phyloP scores from a whole-genome alignment of 2,888 invertebrate genomes.

The Agriopis aurantiaria region DNA sequence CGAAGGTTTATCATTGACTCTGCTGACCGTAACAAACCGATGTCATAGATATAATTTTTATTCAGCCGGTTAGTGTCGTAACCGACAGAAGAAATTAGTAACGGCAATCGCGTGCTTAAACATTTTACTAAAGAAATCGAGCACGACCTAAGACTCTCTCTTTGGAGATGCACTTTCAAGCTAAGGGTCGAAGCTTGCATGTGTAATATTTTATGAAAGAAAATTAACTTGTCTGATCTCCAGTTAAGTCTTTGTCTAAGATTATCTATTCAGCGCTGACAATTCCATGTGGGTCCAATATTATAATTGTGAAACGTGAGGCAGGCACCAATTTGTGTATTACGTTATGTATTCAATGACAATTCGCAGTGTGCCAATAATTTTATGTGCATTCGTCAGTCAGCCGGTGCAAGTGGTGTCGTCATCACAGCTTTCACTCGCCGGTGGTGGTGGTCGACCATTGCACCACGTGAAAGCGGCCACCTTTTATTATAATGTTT shows the following conservation, averaged over 20 bases:
- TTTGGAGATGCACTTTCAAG: conserved; percentile 13
- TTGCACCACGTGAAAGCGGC: conserved; percentile 75
- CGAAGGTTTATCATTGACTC: conserved; percentile 36
- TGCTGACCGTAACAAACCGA: conserved; percentile 39
- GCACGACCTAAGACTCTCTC: conserved; percentile 22
- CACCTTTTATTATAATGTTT: conserved; percentile 57
- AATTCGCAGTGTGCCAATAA: conserved; percentile 44
- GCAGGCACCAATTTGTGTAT: conserved; percentile 32
- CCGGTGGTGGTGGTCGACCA: conserved; percentile 50
- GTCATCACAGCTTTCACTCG: conserved; percentile 76
- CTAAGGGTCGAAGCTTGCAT: not conserved
- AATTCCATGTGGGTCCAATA: conserved; percentile 16
- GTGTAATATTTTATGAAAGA: not conserved
- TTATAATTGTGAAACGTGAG: conserved; percentile 21
- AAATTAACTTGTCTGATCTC: not conserved
- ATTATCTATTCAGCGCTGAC: not conserved
- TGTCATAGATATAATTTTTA: conserved; percentile 35
- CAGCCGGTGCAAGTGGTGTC: conserved; percentile 67
- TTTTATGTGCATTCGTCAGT: conserved; percentile 56
- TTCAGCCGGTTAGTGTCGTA: conserved; percentile 39
- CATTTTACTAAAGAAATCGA: not conserved
- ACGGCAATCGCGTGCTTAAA: conserved; percentile 22
- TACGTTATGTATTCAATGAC: conserved; percentile 41
- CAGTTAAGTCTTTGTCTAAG: not conserved
- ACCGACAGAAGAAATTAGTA: conserved; percentile 34